Percentiles rank a stretch among this genome's conserved stretches.
These are phyloP conservation scores for Momotus momota DNA, from an alignment of 2,797 vertebrate species.

Conservation along the genomic window DNA sequence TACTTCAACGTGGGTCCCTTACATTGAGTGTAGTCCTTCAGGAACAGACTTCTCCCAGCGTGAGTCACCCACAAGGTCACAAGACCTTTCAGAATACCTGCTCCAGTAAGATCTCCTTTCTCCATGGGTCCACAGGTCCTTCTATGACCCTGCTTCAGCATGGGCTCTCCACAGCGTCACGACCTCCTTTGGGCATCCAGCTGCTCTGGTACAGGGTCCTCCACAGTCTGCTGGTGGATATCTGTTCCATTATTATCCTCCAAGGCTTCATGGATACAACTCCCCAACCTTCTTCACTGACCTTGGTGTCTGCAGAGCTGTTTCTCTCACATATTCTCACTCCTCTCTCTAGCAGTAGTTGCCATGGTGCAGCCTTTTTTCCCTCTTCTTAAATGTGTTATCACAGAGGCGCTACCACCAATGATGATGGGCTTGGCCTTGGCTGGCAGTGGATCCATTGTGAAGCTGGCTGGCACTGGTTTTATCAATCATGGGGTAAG, in stretches of 20 bases:
- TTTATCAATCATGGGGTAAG: not conserved
- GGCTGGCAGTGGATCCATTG: too few relatives aligned
- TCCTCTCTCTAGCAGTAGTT: not conserved
- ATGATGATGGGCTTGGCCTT: not conserved
- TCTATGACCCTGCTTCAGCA: not conserved
- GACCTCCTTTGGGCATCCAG: not conserved
- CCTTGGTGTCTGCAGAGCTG: not conserved
- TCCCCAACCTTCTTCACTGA: not conserved
- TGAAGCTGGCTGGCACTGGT: too few relatives aligned
- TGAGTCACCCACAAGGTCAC: rapidly evolving
- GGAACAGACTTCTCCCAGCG: too few relatives aligned
- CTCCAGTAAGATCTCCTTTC: not conserved
- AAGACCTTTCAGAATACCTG: not conserved
- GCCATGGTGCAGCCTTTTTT: not conserved
- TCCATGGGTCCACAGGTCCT: not conserved
- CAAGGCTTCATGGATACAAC: too few relatives aligned
- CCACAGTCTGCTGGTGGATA: too few relatives aligned
- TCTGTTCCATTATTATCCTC: too few relatives aligned
- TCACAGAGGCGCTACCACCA: not conserved
- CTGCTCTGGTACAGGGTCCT: too few relatives aligned
- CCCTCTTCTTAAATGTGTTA: not conserved
- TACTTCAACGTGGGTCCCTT: too few relatives aligned
- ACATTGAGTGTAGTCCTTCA: too few relatives aligned
- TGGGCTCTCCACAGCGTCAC: not conserved
- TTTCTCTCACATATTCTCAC: not conserved